phyloP scores from a whole-genome alignment of 2,888 invertebrate species.

The Seira sanloemensis region DNA sequence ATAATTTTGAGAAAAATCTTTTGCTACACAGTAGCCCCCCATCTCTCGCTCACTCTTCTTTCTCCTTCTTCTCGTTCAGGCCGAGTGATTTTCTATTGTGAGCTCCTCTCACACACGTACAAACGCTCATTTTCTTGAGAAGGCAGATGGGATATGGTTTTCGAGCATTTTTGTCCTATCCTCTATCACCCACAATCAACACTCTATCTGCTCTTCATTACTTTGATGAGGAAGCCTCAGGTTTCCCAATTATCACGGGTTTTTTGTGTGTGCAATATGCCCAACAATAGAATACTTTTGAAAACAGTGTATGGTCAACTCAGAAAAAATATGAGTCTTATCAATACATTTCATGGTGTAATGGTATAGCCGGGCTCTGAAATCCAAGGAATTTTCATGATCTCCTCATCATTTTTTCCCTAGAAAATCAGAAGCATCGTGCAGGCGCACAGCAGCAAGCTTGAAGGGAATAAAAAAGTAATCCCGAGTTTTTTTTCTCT shows the following conservation, averaged over 20 bases:
- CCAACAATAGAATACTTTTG: constrained; percentile 33
- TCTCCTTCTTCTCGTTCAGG: constrained; percentile 48
- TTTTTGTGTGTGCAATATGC: constrained; percentile 49
- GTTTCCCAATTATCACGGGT: constrained; percentile 61
- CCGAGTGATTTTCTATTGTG: constrained; percentile 45
- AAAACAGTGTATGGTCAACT: constrained; percentile 19
- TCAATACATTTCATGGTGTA: background rate
- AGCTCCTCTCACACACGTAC: constrained; percentile 16
- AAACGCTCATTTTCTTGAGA: background rate
- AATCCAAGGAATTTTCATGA: constrained; percentile 35
- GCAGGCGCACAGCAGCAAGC: background rate
- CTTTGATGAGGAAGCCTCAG: constrained; percentile 42
- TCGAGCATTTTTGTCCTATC: constrained; percentile 27
- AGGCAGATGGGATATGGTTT: background rate
- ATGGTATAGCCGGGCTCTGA: too few species aligned
- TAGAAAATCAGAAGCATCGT: constrained; percentile 37
- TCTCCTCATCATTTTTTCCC: too few species aligned
- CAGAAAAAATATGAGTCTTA: background rate
- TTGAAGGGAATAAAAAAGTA: constrained; percentile 1
- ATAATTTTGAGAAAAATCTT: background rate
- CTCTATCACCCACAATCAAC: constrained; percentile 30
- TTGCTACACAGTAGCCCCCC: constrained; percentile 2
- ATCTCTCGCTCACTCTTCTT: too few species aligned
- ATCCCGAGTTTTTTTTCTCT: too few species aligned
- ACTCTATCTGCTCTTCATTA: constrained; percentile 13